phyloP scores from a whole-genome alignment of 2,797 vertebrate species.

The Poeciliopsis infans region DNA sequence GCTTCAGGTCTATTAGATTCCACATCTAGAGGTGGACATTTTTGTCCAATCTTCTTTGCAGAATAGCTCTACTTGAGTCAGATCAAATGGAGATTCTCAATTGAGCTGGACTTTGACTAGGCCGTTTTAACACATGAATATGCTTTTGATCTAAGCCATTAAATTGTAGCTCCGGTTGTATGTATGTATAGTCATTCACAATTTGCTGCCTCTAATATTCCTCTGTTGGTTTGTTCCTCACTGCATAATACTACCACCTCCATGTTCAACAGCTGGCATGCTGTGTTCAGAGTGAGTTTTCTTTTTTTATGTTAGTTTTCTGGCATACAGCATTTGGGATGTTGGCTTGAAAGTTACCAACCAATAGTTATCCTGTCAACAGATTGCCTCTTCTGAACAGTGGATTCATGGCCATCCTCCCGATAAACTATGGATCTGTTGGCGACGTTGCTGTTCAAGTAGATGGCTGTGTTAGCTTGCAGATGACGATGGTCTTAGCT shows the following conservation, averaged over 20 bases:
- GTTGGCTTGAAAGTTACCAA: not conserved
- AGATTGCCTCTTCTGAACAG: not conserved
- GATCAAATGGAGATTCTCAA: not conserved
- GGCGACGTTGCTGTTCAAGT: not conserved
- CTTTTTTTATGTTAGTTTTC: not conserved
- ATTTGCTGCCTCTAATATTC: not conserved
- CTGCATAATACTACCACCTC: not conserved
- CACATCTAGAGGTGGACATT: not conserved
- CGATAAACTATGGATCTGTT: not conserved
- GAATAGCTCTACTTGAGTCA: not conserved
- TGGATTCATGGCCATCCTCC: not conserved
- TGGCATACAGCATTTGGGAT: not conserved
- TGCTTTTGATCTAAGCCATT: not conserved
- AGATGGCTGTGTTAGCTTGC: not conserved
- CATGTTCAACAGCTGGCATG: not conserved
- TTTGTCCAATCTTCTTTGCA: not conserved
- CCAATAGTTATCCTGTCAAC: not conserved
- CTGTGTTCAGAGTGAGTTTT: not conserved
- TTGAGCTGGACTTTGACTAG: not conserved
- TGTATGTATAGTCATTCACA: not conserved
- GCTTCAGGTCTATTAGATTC: not conserved
- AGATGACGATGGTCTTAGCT: not conserved
- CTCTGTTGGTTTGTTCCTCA: not conserved
- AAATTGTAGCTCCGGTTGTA: not conserved
- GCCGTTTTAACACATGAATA: not conserved